phyloP scores from a whole-genome alignment of 2,888 invertebrate genomes.

The Drosophila greeni region DNA sequence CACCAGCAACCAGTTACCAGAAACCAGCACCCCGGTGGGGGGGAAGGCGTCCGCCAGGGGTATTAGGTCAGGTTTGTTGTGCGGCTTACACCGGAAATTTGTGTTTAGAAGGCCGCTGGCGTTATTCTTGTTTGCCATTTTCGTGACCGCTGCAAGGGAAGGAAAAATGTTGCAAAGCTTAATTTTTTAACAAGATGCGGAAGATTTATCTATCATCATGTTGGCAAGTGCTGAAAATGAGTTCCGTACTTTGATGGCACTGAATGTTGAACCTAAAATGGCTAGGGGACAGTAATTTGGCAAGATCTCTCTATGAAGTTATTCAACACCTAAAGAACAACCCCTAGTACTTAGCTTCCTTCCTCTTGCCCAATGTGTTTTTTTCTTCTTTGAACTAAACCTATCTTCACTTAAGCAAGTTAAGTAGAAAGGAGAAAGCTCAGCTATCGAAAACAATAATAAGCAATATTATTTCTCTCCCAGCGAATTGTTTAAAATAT shows the following conservation, averaged over 20 bases:
- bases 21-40: constrained; percentile 1
- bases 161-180: constrained; percentile 10
- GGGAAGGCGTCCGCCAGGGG: constrained; percentile 24
- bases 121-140: constrained; percentile 29
- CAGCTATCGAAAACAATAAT: not conserved
- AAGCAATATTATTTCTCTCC: not conserved
- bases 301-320: not conserved
- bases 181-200: constrained; percentile 32
- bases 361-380: too few species aligned
- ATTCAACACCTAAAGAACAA: not conserved
- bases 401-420: not conserved
- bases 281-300: not conserved
- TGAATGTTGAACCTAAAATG: not conserved
- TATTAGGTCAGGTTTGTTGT: constrained; percentile 67
- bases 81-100: constrained; percentile 74
- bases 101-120: constrained; percentile 63
- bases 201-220: constrained; percentile 9
- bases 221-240: not conserved
- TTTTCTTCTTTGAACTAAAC: not conserved
- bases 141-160: constrained; percentile 1
- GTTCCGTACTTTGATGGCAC: constrained; percentile 1
- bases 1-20: constrained; percentile 8
- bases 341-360: not conserved
- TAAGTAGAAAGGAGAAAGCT: not conserved
- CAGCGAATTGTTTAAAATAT: not conserved